Evolutionary conservation across 2,888 invertebrate species (phyloP).

Genomic region (Papilio protenor): DNA sequence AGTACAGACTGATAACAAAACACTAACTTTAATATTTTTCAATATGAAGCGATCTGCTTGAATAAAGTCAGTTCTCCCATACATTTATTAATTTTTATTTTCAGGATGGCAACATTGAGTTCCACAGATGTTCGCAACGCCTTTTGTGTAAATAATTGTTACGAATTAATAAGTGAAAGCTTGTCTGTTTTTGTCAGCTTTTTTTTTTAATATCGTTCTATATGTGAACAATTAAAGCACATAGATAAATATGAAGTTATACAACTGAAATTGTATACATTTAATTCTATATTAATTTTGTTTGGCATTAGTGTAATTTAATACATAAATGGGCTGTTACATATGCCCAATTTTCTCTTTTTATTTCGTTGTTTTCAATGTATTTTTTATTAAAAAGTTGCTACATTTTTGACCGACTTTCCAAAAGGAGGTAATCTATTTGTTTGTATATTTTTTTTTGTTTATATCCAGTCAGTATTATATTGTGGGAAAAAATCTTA

Average conservation of each 20-base stretch:
- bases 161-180: conserved; percentile 25
- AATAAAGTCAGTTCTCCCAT: background rate
- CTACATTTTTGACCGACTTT: too few species aligned
- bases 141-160: conserved; percentile 42
- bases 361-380: background rate
- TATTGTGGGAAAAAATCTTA: background rate
- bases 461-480: conserved; percentile 11
- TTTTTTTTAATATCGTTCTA: conserved; percentile 8
- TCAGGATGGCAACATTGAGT: conserved; percentile 12
- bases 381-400: background rate
- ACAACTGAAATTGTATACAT: background rate
- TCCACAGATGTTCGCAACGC: conserved; percentile 22
- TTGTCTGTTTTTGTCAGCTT: conserved; percentile 17
- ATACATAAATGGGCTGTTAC: background rate
- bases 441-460: background rate
- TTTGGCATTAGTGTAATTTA: too few species aligned
- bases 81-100: background rate
- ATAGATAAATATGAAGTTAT: background rate
- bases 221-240: background rate
- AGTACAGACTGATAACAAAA: background rate
- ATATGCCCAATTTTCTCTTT: background rate
- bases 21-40: background rate
- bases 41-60: background rate
- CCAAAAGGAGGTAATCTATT: too few species aligned
- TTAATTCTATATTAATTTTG: background rate